phyloP scores from a whole-genome alignment of 2,888 invertebrate species.

The Norana najaformis region DNA sequence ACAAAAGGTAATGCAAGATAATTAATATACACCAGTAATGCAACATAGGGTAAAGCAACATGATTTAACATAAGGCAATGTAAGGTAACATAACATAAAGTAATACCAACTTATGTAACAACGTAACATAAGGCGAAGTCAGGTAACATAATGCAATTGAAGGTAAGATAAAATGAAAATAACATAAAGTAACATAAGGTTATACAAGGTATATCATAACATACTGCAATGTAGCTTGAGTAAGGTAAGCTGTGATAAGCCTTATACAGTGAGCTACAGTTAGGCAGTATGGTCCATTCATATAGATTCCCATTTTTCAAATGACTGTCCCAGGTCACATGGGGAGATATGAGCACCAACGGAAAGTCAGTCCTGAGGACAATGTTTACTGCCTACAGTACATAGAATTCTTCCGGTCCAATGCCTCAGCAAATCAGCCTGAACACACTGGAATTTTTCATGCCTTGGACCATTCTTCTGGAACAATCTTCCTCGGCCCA shows the following conservation, averaged over 20 bases:
- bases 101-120: background rate
- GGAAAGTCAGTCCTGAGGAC: background rate
- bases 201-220: too few relatives aligned
- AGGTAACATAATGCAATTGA: background rate
- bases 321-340: background rate
- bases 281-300: background rate
- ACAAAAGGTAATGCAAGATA: background rate
- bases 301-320: background rate
- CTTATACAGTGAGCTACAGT: too few relatives aligned
- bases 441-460: background rate
- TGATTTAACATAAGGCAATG: too few relatives aligned
- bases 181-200: too few relatives aligned
- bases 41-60: background rate
- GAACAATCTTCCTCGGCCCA: constrained; percentile 2
- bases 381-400: background rate
- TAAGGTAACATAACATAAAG: too few relatives aligned
- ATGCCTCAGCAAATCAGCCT: background rate
- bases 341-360: background rate
- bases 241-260: too few relatives aligned
- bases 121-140: too few relatives aligned
- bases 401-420: background rate
- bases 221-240: too few relatives aligned
- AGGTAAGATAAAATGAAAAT: too few relatives aligned
- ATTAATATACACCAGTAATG: too few relatives aligned
- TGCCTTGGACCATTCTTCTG: background rate